These are phyloP conservation scores for Acronicta alni DNA, from an alignment of 2,888 invertebrate species.

Conservation along the genomic window DNA sequence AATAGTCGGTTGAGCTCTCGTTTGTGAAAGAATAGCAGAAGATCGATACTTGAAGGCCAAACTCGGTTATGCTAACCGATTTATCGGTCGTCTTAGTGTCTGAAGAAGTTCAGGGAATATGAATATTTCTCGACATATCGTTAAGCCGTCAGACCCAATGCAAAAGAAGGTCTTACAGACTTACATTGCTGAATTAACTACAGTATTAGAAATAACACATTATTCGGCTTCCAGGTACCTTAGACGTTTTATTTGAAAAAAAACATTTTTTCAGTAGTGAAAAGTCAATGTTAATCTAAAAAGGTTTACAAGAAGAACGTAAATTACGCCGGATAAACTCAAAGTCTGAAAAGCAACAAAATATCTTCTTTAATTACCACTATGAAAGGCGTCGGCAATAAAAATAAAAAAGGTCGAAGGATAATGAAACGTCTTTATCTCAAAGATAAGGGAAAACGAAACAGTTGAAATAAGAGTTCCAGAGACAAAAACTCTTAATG, in stretches of 20 bases:
- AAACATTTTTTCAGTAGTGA: conserved; percentile 28
- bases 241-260: not conserved
- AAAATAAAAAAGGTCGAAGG: conserved; percentile 70
- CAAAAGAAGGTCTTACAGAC: too few species aligned
- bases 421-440: conserved; percentile 79
- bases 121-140: too few species aligned
- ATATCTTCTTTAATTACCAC: conserved; percentile 69
- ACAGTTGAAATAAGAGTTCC: conserved; percentile 62
- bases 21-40: too few species aligned
- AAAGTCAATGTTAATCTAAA: conserved; percentile 44
- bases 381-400: conserved; percentile 59
- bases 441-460: conserved; percentile 66
- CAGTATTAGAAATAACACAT: too few species aligned
- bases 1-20: too few species aligned
- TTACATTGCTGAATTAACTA: too few species aligned
- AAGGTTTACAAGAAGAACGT: conserved; percentile 40
- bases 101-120: too few species aligned
- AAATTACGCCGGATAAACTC: conserved; percentile 48
- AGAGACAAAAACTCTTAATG: conserved; percentile 70
- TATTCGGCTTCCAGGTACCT: not conserved
- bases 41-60: too few species aligned
- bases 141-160: too few species aligned
- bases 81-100: too few species aligned
- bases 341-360: conserved; percentile 42
- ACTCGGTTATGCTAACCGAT: too few species aligned